A percentile compares a stretch with the other conserved stretches of the same genome.
Evolutionary conservation across 2,888 invertebrate genomes (phyloP).

Genomic region (Venustoraphidia nigricollis): DNA sequence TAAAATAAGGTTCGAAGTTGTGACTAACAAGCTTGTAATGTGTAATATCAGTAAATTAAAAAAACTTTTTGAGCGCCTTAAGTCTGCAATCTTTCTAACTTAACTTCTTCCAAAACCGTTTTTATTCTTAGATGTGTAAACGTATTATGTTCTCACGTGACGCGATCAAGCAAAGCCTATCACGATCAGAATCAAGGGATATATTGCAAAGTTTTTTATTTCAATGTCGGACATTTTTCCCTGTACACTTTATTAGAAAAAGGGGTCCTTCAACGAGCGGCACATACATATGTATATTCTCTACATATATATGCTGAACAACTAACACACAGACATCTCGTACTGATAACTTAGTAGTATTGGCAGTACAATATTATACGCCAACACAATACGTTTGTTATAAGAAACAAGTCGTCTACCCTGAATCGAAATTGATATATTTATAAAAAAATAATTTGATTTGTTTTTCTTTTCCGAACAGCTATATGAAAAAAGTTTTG

Average conservation of each 20-base stretch:
- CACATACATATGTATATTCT: background rate
- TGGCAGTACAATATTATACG: no score
- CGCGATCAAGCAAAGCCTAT: background rate
- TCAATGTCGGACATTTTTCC: slow-evolving; percentile 1
- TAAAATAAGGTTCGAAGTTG: no score
- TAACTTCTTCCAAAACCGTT: no score
- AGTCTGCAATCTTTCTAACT: no score
- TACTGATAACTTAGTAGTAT: no score
- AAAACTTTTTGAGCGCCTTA: no score
- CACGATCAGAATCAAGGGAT: background rate
- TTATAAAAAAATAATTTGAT: background rate
- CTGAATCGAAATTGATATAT: slow-evolving; percentile 2
- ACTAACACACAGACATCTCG: no score
- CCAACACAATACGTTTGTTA: background rate
- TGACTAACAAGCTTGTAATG: no score
- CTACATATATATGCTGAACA: no score
- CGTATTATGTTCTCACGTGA: background rate
- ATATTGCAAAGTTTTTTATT: slow-evolving; percentile 1
- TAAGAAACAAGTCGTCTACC: background rate
- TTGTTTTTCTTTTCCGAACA: no score
- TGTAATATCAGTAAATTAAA: no score
- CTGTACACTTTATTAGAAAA: slow-evolving; percentile 2
- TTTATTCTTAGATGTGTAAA: background rate
- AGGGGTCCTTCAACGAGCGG: background rate
- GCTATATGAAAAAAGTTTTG: no score